These are phyloP conservation scores for Cyprinodon brontotheroides DNA, from an alignment of 2,113 vertebrate genomes.

Conservation along the genomic window DNA sequence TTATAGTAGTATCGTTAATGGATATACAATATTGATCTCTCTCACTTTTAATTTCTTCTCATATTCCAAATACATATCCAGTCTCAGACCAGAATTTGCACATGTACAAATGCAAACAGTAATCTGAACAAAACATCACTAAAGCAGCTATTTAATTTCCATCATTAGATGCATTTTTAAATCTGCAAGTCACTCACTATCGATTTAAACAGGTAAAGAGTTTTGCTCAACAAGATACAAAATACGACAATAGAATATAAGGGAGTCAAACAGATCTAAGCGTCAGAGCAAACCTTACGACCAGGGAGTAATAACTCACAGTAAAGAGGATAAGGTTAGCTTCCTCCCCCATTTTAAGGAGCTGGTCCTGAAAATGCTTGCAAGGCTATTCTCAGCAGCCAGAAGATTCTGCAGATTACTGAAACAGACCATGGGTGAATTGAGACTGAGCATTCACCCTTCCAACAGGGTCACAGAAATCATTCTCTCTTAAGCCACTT, in stretches of 20 bases:
- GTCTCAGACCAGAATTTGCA: background rate
- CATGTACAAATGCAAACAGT: background rate
- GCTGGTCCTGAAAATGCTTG: conserved; percentile 56
- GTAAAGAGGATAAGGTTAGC: conserved; percentile 48
- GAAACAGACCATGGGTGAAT: conserved; percentile 62
- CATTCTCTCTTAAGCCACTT: conserved; percentile 54
- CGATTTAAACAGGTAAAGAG: conserved; percentile 43
- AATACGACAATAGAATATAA: conserved; percentile 30
- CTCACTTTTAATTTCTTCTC: conserved; percentile 46
- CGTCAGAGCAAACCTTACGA: conserved; percentile 34
- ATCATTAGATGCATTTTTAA: conserved; percentile 18
- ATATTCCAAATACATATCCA: background rate
- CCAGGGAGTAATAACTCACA: conserved; percentile 61
- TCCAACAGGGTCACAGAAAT: conserved; percentile 57
- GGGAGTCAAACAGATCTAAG: conserved; percentile 63
- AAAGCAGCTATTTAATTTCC: conserved; percentile 13
- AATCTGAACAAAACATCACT: conserved; percentile 29
- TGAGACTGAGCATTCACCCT: conserved; percentile 71
- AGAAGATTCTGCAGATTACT: conserved; percentile 69
- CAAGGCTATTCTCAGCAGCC: conserved; percentile 62
- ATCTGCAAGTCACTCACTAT: conserved; percentile 23
- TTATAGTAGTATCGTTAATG: background rate
- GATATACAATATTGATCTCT: conserved; percentile 20
- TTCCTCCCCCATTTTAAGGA: conserved; percentile 34
- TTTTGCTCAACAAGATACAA: conserved; percentile 27